These are phyloP conservation scores for Benitochromis conjunctus DNA, from an alignment of 2,113 vertebrate species.

Conservation along the genomic window DNA sequence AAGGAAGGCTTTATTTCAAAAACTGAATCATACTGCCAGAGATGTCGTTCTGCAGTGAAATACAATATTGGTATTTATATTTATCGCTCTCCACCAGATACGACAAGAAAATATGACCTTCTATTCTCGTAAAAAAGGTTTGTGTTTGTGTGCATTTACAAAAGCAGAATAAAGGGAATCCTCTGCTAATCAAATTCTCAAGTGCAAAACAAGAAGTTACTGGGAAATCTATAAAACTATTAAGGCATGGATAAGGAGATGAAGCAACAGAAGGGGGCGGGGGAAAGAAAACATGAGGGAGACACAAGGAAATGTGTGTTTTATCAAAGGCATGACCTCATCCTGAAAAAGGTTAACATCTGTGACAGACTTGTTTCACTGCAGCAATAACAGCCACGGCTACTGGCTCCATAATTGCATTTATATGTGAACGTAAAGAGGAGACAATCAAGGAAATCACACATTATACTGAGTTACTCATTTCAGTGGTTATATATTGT, in stretches of 20 bases:
- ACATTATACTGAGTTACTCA: not conserved
- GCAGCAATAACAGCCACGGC: not conserved
- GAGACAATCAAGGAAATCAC: not conserved
- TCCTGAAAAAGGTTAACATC: not conserved
- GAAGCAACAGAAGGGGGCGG: not conserved
- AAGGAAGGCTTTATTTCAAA: not conserved
- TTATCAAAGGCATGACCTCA: not conserved
- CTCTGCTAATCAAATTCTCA: constrained; percentile 36
- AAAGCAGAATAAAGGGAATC: not conserved
- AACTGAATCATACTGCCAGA: not conserved
- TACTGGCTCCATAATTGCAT: not conserved
- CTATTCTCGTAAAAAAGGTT: not conserved
- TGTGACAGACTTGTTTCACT: not conserved
- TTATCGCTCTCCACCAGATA: not conserved
- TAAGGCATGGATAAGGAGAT: not conserved
- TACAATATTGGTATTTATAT: not conserved
- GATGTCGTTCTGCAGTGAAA: not conserved
- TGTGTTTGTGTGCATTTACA: not conserved
- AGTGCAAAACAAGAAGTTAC: not conserved
- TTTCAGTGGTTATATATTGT: not conserved
- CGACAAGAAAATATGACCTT: not conserved
- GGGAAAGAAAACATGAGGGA: not conserved
- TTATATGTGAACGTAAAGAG: not conserved
- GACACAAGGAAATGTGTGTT: not conserved
- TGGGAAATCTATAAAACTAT: not conserved